Evolutionary conservation across 2,888 invertebrate genomes (phyloP).

Genomic region (Oithona nana): DNA sequence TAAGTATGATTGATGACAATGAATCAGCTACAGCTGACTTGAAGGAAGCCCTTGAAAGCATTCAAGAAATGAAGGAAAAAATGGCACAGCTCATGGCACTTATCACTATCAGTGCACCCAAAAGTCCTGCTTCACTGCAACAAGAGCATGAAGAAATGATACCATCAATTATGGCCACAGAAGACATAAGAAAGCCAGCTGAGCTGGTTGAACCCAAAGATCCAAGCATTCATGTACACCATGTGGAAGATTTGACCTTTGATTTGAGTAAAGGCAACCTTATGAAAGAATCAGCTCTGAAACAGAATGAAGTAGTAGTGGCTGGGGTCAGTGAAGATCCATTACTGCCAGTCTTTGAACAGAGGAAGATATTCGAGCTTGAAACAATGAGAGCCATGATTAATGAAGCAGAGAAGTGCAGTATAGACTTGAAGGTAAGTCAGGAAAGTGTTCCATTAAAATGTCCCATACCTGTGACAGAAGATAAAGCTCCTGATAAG

Average conservation of each 20-base stretch:
- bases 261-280: neutral
- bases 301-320: neutral
- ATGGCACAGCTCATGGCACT: constrained; percentile 13
- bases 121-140: neutral
- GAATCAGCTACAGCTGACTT: neutral
- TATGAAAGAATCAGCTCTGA: neutral
- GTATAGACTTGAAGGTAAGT: constrained; percentile 8
- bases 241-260: neutral
- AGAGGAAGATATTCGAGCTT: constrained; percentile 5
- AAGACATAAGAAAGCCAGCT: neutral
- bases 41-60: constrained; percentile 12
- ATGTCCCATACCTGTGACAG: too few relatives aligned
- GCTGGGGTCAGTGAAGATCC: constrained; percentile 12
- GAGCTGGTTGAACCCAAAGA: neutral
- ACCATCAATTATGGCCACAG: neutral
- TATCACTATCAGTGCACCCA: neutral
- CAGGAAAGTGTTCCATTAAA: constrained; percentile 2
- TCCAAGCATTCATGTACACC: too few relatives aligned
- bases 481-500: too few relatives aligned
- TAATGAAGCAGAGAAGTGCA: neutral
- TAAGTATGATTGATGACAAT: neutral
- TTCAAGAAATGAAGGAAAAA: constrained; percentile 10
- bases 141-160: neutral
- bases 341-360: constrained; percentile 9
- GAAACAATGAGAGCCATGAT: constrained; percentile 9